These are phyloP conservation scores for Sinopyrophorus schimmeli DNA, from an alignment of 2,888 invertebrate genomes.

Conservation along the genomic window DNA sequence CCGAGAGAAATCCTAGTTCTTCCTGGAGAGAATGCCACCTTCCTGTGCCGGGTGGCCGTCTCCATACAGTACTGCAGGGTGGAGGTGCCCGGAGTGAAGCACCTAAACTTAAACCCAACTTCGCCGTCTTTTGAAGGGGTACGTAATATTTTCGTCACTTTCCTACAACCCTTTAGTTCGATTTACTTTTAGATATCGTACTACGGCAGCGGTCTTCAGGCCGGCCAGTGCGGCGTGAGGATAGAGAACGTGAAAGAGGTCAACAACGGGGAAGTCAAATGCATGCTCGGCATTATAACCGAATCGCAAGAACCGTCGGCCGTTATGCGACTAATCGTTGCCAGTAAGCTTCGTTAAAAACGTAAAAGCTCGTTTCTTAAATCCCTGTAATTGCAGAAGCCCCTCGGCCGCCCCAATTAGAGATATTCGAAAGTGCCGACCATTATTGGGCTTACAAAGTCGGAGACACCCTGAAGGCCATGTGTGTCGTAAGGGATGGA, in stretches of 20 bases:
- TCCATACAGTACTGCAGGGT: conserved; percentile 64
- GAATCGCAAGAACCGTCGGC: conserved; percentile 63
- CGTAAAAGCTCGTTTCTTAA: not conserved
- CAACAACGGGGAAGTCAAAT: conserved; percentile 72
- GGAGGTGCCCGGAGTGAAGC: conserved; percentile 56
- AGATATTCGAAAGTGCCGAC: conserved; percentile 52
- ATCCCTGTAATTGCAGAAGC: conserved; percentile 52
- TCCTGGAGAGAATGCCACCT: conserved; percentile 61
- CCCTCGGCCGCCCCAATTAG: conserved; percentile 56
- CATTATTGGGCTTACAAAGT: conserved; percentile 59
- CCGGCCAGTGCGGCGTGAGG: conserved; percentile 73
- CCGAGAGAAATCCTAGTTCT: conserved; percentile 60
- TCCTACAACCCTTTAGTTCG: not conserved
- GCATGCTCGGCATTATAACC: conserved; percentile 64
- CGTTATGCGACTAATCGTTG: conserved; percentile 67
- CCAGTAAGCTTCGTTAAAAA: conserved; percentile 66
- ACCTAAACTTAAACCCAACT: conserved; percentile 57
- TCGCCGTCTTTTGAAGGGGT: conserved; percentile 51
- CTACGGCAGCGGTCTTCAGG: conserved; percentile 57
- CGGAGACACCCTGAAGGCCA: conserved; percentile 65
- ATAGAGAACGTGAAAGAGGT: conserved; percentile 66
- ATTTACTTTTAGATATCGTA: conserved; percentile 52
- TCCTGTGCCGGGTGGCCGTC: conserved; percentile 63
- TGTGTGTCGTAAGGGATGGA: conserved; percentile 70
- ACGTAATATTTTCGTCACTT: conserved; percentile 33